Conservation (phyloP, 2,113 vertebrate species). For the Saimiri boliviensis region DNA sequence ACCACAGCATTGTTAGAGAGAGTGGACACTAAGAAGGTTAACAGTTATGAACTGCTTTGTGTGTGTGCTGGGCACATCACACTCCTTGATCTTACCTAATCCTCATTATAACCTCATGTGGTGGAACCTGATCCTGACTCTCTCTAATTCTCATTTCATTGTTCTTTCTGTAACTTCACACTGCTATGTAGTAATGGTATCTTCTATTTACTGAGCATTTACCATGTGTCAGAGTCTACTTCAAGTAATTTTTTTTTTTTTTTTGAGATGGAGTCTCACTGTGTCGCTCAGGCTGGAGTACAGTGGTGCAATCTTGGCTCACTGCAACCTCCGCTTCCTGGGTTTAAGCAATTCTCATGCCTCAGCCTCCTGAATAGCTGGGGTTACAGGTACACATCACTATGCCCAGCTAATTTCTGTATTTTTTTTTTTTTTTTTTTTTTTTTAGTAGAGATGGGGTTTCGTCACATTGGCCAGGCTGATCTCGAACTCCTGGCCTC, state of each 20-base stretch:
- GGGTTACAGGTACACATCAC: no score
- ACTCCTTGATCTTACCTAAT: neutral
- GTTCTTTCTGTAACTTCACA: neutral
- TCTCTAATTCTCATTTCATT: neutral
- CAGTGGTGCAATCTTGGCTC: no score
- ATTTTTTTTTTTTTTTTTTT: no score
- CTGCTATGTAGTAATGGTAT: neutral
- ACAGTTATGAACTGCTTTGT: neutral
- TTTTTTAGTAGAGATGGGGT: no score
- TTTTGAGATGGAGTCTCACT: no score
- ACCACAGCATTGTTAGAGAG: neutral
- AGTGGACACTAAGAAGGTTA: neutral
- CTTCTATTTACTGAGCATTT: neutral
- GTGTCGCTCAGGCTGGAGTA: no score
- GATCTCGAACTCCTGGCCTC: no score
- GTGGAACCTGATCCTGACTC: neutral
- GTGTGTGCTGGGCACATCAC: rapidly evolving
- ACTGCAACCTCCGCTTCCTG: no score
- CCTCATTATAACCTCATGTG: neutral
- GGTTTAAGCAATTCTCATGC: no score
- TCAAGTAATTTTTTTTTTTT: neutral
- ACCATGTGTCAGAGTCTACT: neutral
- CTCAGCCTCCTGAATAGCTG: no score
- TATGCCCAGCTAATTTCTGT: no score
- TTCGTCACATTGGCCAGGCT: no score